Evolutionary conservation across 2,113 vertebrate genomes (phyloP).

Genomic region (Brachirus orientalis): DNA sequence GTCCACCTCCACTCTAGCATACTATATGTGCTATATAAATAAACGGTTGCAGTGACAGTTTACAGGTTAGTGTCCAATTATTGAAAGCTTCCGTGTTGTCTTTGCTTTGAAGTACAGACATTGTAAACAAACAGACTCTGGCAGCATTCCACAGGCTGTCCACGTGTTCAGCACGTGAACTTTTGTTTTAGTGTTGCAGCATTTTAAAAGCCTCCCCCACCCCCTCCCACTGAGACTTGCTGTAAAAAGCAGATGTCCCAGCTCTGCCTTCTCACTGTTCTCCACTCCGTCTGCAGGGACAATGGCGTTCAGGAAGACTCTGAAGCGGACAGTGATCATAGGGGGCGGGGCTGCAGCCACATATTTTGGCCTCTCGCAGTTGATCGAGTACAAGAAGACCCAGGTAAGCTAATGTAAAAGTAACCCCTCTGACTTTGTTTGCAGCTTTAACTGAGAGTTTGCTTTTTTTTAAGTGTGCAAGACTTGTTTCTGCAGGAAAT

Average conservation of each 20-base stretch:
- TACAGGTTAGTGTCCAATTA: not conserved
- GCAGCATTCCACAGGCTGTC: not conserved
- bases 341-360: slow-evolving; percentile 89
- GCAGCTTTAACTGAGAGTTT: no score
- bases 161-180: not conserved
- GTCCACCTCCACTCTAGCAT: not conserved
- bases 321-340: slow-evolving; percentile 86
- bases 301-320: slow-evolving; percentile 93
- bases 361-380: slow-evolving; percentile 89
- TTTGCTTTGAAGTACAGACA: not conserved
- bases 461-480: no score
- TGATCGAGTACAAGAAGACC: slow-evolving; percentile 88
- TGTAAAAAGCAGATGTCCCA: not conserved
- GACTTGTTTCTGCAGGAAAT: no score
- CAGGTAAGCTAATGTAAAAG: slow-evolving; percentile 81
- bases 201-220: slow-evolving; percentile 1
- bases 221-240: no score
- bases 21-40: no score
- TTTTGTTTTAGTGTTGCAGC: not conserved
- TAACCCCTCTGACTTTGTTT: no score
- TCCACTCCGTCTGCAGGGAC: slow-evolving; percentile 48
- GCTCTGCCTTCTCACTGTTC: slow-evolving; percentile 14
- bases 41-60: not conserved
- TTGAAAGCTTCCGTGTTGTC: not conserved
- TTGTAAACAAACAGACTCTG: not conserved